These are phyloP conservation scores for Phortica okadai DNA, from an alignment of 2,888 invertebrate genomes.

Conservation along the genomic window DNA sequence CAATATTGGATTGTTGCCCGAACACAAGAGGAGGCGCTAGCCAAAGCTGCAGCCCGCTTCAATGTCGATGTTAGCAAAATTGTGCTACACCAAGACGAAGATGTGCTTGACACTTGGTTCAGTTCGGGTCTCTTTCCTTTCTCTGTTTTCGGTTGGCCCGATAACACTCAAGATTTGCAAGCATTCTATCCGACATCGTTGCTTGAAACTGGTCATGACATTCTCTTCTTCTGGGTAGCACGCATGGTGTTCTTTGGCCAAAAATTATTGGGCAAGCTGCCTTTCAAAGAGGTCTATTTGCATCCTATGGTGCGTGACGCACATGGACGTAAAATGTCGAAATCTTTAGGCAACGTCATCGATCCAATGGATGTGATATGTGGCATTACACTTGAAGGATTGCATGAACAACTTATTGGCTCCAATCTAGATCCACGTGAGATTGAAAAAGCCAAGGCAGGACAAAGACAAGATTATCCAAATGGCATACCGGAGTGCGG, in stretches of 20 bases:
- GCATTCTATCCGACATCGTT: conserved; percentile 94
- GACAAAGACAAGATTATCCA: conserved; percentile 88
- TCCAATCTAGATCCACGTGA: conserved; percentile 93
- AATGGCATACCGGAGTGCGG: conserved; percentile 97
- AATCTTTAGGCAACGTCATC: conserved; percentile 98
- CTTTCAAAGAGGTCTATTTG: conserved; percentile 94
- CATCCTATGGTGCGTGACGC: conserved; percentile 99
- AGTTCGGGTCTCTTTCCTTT: conserved; percentile 98
- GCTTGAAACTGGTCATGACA: conserved; percentile 98
- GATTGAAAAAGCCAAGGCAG: conserved; percentile 84
- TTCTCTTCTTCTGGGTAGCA: conserved; percentile 99
- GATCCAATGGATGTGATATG: conserved; percentile 97
- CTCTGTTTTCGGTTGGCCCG: conserved; percentile 98
- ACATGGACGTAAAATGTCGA: conserved; percentile 99
- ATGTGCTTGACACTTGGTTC: conserved; percentile 99
- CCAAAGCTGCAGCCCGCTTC: conserved; percentile 87
- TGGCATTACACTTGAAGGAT: conserved; percentile 88
- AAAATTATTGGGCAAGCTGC: conserved; percentile 91
- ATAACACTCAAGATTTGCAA: conserved; percentile 83
- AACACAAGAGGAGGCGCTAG: conserved; percentile 84
- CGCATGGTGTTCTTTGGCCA: conserved; percentile 99
- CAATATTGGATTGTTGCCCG: conserved; percentile 88
- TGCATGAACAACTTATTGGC: conserved; percentile 84
- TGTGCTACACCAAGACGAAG: conserved; percentile 87
- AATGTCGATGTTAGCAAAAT: conserved; percentile 79